Base-by-base conservation (phyloP, 1,140 invertebrate species). In the Dysdera silvatica region DNA sequence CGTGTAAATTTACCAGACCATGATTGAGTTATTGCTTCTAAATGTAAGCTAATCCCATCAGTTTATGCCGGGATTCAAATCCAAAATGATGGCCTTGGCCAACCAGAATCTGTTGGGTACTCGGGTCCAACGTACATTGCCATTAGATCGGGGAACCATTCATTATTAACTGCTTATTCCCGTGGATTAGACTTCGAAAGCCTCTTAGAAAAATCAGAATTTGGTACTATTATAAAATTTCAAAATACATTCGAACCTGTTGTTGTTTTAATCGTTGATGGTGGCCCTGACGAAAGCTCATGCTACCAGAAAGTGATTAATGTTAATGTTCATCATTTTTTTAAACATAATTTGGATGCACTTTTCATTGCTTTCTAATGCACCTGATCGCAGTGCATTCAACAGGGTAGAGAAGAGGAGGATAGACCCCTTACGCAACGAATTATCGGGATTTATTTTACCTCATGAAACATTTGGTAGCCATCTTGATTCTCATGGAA, bases 21-120 rank as follows among this genome's bases (percentile, higher is more conserved):
- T 71, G 77, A 79, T 66, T 79, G 70, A 66, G 72, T 76, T 12
- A 68, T 77, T 65, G 76, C 71, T 35, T 35, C 58, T 26, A 40
- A 45, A 18, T 75, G 77, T 62, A 76, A 76, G 61, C 33, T 76
- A 10, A 76, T 75, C 54, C 73, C 73, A 10, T 67, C 60, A 24
- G 73, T 76, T 8, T 75, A 75, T 68, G 71, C 75, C 53, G 35
- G 35, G 35, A 10, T 8, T n/a, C 8, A 10, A 8, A 37, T 37
- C 8, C 8, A 37, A 37, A n/a, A 37, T 10, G 69, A 73, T 69
- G 61, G 61, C 10, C 61, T 72, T 33, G 72, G 70, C 58, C 63
- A 71, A 32, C 35, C 66, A 26, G 63, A 74, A 72, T 68, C 68
- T 43, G 20, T 71, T 43, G 61, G 66, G 2, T 76, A 77, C n/a